phyloP scores from a whole-genome alignment of 2,888 invertebrate species.

The Caenorhabditis zanzibari region DNA sequence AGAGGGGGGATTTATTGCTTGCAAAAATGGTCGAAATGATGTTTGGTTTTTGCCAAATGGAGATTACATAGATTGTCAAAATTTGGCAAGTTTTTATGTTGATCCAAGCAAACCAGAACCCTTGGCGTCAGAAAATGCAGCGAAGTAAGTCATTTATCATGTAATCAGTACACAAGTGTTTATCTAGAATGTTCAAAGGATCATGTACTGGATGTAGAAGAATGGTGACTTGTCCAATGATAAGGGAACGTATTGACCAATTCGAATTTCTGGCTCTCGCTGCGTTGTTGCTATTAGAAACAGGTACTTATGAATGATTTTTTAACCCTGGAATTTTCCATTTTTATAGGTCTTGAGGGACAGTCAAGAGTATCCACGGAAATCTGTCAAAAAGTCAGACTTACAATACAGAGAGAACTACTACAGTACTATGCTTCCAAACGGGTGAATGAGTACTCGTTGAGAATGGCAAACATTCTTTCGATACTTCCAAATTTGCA shows the following conservation, averaged over 20 bases:
- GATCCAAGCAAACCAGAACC: slow-evolving; percentile 26
- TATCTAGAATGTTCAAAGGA: slow-evolving; percentile 32
- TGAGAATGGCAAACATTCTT: slow-evolving; percentile 28
- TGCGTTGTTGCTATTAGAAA: slow-evolving; percentile 37
- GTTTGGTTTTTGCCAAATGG: slow-evolving; percentile 51
- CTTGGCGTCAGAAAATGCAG: slow-evolving; percentile 18
- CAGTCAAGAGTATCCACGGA: slow-evolving; percentile 26
- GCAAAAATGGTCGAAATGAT: slow-evolving; percentile 32
- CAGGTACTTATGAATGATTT: not conserved
- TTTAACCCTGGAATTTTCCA: not conserved
- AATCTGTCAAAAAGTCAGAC: slow-evolving; percentile 12
- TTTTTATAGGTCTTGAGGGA: slow-evolving; percentile 24
- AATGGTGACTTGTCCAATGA: slow-evolving; percentile 45
- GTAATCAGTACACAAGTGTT: too few relatives aligned
- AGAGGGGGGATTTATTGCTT: slow-evolving; percentile 65
- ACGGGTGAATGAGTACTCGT: not conserved
- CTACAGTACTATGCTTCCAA: slow-evolving; percentile 33
- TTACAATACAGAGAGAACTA: slow-evolving; percentile 37
- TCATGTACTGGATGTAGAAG: slow-evolving; percentile 26
- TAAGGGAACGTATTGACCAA: slow-evolving; percentile 31
- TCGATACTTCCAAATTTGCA: slow-evolving; percentile 42
- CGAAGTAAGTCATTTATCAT: slow-evolving; percentile 9
- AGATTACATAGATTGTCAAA: slow-evolving; percentile 46
- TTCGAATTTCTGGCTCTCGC: slow-evolving; percentile 40
- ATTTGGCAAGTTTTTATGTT: slow-evolving; percentile 24